These are phyloP conservation scores for Aricia artaxerxes DNA, from an alignment of 2,888 invertebrate species.

Conservation along the genomic window DNA sequence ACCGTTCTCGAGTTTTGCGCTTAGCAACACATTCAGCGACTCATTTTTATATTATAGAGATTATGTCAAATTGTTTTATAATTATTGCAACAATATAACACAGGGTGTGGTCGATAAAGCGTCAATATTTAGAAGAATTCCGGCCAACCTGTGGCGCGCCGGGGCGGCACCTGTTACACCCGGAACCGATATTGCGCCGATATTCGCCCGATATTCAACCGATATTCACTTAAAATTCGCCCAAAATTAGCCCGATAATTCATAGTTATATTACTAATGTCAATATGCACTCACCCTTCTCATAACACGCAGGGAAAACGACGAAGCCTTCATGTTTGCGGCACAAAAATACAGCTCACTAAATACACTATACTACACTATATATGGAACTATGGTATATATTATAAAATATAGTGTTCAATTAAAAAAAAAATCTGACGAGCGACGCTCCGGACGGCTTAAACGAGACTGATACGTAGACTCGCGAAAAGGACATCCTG, in stretches of 20 bases:
- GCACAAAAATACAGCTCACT: conserved; percentile 15
- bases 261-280: conserved; percentile 33
- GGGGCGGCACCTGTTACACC: conserved; percentile 49
- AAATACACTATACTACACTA: conserved; percentile 7
- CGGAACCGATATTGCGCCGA: conserved; percentile 36
- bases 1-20: too few relatives aligned
- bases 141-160: conserved; percentile 64
- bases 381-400: conserved; percentile 15
- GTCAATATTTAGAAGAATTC: conserved; percentile 48
- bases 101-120: conserved; percentile 62
- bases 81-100: not conserved
- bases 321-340: conserved; percentile 87
- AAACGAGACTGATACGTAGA: conserved; percentile 72
- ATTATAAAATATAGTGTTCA: conserved; percentile 48
- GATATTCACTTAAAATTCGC: not conserved
- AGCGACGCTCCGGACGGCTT: conserved; percentile 69
- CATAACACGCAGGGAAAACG: conserved; percentile 89
- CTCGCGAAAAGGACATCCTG: conserved; percentile 74
- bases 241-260: conserved; percentile 32
- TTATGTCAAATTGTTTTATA: not conserved
- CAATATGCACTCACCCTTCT: conserved; percentile 83
- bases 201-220: conserved; percentile 21
- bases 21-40: too few relatives aligned
- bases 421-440: conserved; percentile 52
- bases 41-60: too few relatives aligned